Base-by-base conservation (phyloP, 2,888 invertebrate genomes). In the Galeopsomyia nigrocyanea region DNA sequence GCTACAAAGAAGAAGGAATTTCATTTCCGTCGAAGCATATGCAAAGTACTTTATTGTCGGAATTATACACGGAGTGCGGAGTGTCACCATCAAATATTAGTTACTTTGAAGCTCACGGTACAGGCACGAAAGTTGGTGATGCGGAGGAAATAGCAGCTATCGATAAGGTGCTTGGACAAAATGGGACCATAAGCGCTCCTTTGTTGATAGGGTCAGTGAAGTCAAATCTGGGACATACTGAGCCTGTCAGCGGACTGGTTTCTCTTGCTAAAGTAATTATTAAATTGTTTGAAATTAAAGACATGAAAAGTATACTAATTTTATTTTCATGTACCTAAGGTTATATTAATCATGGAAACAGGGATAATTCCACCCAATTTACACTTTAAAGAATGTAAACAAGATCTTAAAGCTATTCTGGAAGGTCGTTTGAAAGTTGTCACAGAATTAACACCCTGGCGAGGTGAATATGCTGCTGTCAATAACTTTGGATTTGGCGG, bases 401-500 rank as follows among this genome's bases (percentile, higher is more conserved):
- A 89, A 39, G 90, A 89, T 1, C 89, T 92, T 0, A 86, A 88
- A 13, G 89, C 91, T 0, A 83, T 94, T 0, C 87, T 88, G 0
- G 89, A 91, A 53, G 91, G 90, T 0, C 87, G 91, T 53, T 84
- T 93, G 60, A 81, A 89, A 77, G 95, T 97, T 0, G 92, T 97
- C 1, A 90, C 92, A 0, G 93, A 92, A 62, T 89, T 88, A 83
- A 92, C 86, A 49, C 90, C 89, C 0, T 92, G 95, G 89, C 87
- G 90, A 58, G 92, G 93, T 22, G 94, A 94, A 19, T 74, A 78
- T 60, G 92, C 93, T 39, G 96, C 93, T 10, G 89, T 97, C 21
- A 97, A 95, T 88, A 95, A 94, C 19, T 97, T 97, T 84, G 97
- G 97, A 0, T 97, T 97, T 83, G 97, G 97, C 49, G 97, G 97